Conservation (phyloP, 2,113 vertebrate species). For the Syngnathus floridae region DNA sequence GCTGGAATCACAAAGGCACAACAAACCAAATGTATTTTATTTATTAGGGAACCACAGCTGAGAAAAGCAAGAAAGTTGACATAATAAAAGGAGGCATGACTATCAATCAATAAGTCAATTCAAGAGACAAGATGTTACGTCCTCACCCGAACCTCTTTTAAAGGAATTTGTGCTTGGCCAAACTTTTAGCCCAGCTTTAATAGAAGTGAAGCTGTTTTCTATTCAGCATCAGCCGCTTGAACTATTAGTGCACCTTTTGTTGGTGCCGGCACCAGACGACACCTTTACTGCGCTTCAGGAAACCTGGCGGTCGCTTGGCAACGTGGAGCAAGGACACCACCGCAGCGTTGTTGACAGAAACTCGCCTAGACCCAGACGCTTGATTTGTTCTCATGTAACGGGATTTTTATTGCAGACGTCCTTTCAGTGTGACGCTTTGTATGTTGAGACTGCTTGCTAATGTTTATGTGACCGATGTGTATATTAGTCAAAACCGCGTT, state of each 20-base stretch:
- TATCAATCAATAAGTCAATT: background rate
- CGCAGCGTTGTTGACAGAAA: constrained; percentile 16
- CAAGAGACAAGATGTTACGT: background rate
- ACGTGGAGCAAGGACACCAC: background rate
- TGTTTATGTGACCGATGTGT: background rate
- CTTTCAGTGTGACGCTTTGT: background rate
- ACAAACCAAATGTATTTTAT: background rate
- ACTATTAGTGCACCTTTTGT: constrained; percentile 2
- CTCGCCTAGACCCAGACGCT: constrained; percentile 20
- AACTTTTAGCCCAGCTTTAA: constrained; percentile 9
- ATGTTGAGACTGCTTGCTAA: background rate
- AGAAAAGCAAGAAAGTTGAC: background rate
- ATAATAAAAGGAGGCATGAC: background rate
- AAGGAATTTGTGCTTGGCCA: background rate
- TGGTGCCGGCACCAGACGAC: constrained; percentile 8
- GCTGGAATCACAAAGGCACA: background rate
- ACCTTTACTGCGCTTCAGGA: constrained; percentile 5
- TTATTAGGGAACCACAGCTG: background rate
- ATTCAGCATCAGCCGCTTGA: constrained; percentile 2
- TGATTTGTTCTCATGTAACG: constrained; percentile 1
- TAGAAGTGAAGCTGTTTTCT: constrained; percentile 15
- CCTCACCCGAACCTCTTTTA: background rate
- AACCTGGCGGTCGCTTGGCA: constrained; percentile 5
- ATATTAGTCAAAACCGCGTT: no score
- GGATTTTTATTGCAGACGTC: background rate